phyloP scores from a whole-genome alignment of 2,888 invertebrate genomes.

The Monoplex corrugatus region DNA sequence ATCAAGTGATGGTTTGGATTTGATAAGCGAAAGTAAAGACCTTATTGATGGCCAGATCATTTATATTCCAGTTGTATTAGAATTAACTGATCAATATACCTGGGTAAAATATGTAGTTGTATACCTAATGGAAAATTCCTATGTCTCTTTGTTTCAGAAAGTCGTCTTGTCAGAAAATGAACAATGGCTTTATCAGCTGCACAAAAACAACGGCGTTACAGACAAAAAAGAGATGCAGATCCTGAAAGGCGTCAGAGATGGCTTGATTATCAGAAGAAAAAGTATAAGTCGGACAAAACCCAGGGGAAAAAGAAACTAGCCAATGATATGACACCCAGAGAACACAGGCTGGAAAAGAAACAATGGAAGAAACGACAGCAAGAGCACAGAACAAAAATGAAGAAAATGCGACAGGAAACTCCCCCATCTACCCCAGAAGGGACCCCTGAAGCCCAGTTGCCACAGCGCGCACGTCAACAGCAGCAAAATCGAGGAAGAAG shows the following conservation, averaged over 20 bases:
- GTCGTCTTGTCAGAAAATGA: too few relatives aligned
- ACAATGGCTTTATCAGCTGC: too few relatives aligned
- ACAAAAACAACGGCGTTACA: too few relatives aligned
- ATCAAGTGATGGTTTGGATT: too few relatives aligned
- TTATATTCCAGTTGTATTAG: too few relatives aligned
- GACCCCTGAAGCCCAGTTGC: slow-evolving; percentile 1
- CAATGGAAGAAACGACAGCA: not conserved
- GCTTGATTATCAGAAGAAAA: not conserved
- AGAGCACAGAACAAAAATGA: not conserved
- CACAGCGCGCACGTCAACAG: not conserved
- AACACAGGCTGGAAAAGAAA: slow-evolving; percentile 1
- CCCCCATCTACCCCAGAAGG: not conserved
- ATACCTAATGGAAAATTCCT: too few relatives aligned
- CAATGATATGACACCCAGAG: not conserved
- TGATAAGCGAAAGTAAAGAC: too few relatives aligned
- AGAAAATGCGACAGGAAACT: not conserved
- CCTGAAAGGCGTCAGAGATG: not conserved
- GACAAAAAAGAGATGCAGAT: too few relatives aligned
- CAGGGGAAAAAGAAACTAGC: not conserved
- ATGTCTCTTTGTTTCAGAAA: too few relatives aligned
- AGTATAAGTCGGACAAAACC: not conserved
- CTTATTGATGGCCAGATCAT: too few relatives aligned
- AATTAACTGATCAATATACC: too few relatives aligned
- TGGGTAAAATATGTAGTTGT: too few relatives aligned
- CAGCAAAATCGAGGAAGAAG: not conserved